phyloP scores from a whole-genome alignment of 2,888 invertebrate genomes.

The Aphodius granarius region DNA sequence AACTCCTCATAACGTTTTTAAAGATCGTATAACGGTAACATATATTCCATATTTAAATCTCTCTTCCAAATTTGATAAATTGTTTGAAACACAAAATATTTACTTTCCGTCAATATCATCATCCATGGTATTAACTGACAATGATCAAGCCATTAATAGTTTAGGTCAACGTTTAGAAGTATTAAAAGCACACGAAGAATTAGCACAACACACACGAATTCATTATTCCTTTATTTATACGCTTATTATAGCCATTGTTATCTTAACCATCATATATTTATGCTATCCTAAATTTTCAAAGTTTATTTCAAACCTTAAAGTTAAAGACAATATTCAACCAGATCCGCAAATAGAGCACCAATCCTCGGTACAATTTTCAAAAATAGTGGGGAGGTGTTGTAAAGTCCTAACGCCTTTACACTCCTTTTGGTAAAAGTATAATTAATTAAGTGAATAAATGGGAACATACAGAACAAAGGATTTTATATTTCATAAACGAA shows the following conservation, averaged over 20 bases:
- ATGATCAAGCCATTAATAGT: no score
- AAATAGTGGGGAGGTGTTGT: no score
- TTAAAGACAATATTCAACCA: background rate
- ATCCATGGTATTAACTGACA: no score
- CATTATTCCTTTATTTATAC: background rate
- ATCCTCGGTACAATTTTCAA: slow-evolving; percentile 1
- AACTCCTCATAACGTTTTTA: slow-evolving; percentile 3
- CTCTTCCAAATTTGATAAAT: background rate
- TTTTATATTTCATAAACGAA: no score
- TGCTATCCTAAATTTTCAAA: slow-evolving; percentile 1
- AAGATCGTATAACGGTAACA: background rate
- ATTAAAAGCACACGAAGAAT: background rate
- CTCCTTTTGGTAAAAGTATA: no score
- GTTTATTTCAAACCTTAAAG: background rate
- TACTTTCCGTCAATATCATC: no score
- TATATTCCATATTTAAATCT: background rate
- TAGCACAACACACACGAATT: background rate
- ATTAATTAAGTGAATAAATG: no score
- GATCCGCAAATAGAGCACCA: slow-evolving; percentile 4
- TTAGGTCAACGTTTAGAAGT: slow-evolving; percentile 8
- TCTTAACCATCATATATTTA: background rate
- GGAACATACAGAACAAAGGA: no score
- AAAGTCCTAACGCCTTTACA: no score
- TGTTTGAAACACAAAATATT: background rate
- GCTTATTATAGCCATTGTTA: background rate